Percentiles rank a stretch among this genome's conserved stretches.
Conservation (phyloP, 2,888 invertebrate genomes). For the Taenaris catops region DNA sequence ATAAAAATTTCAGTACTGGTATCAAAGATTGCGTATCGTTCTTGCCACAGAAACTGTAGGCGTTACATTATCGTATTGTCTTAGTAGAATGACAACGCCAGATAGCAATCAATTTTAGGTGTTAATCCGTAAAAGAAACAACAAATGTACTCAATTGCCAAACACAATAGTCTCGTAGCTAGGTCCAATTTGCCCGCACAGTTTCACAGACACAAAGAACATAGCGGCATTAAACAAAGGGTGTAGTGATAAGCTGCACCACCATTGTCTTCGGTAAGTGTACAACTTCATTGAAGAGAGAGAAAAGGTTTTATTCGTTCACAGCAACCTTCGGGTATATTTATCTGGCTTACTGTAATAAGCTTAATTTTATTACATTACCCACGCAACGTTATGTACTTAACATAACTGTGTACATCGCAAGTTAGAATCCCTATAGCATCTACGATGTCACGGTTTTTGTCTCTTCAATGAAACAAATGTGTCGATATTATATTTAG, state of each 20-base stretch:
- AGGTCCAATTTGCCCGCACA: conserved; percentile 6
- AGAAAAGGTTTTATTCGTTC: conserved; percentile 11
- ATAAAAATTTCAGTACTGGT: too few species aligned
- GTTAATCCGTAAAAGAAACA: too few species aligned
- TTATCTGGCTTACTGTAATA: conserved; percentile 27
- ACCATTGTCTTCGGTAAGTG: conserved; percentile 11
- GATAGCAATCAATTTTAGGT: too few species aligned
- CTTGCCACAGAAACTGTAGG: too few species aligned
- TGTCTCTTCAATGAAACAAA: conserved; percentile 14
- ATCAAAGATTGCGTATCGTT: too few species aligned
- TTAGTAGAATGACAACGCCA: too few species aligned
- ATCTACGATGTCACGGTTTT: conserved; percentile 11
- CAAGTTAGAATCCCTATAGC: conserved; percentile 21
- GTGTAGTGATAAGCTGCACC: conserved; percentile 3
- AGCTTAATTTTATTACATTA: conserved; percentile 28
- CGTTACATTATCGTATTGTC: too few species aligned
- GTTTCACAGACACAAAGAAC: conserved; percentile 6
- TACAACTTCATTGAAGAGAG: conserved; percentile 12
- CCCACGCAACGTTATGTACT: conserved; percentile 21
- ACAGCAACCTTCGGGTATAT: conserved; percentile 23
- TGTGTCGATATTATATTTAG: too few species aligned
- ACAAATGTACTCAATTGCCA: conserved; percentile 1
- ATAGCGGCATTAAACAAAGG: conserved; percentile 1
- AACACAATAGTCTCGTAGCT: conserved; percentile 2
- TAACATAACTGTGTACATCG: conserved; percentile 11